Conservation (phyloP, 2,888 invertebrate species). For the Strigamia transsilvanica region DNA sequence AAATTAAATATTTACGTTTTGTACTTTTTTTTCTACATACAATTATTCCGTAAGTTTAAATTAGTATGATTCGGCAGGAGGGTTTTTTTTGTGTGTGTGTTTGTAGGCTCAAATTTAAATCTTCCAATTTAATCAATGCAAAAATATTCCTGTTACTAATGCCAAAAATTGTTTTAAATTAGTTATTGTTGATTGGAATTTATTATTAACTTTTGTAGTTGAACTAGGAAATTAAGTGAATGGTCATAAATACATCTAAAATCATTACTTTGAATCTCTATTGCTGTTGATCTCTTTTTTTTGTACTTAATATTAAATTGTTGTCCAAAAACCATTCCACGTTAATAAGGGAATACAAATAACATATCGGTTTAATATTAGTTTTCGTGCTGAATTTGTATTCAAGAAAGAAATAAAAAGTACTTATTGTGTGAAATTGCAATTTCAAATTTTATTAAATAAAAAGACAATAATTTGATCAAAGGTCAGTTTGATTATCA, state of each 20-base stretch:
- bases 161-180: no score
- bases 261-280: no score
- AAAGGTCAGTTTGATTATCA: neutral
- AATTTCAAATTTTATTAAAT: no score
- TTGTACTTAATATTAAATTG: neutral
- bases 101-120: neutral
- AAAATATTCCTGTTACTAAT: neutral
- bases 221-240: no score
- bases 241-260: no score
- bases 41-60: neutral
- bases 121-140: neutral
- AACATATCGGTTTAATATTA: no score
- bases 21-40: constrained; percentile 1
- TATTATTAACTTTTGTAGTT: no score
- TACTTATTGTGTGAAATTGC: neutral
- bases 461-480: neutral
- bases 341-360: neutral
- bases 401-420: constrained; percentile 15
- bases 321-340: neutral
- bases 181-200: no score
- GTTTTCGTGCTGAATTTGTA: neutral
- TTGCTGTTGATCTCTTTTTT: no score
- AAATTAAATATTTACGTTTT: neutral
- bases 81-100: neutral
- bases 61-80: neutral